A percentile compares a stretch with the other conserved stretches of the same genome.
Conservation (phyloP, 2,888 invertebrate species). For the Lithophane socia region DNA sequence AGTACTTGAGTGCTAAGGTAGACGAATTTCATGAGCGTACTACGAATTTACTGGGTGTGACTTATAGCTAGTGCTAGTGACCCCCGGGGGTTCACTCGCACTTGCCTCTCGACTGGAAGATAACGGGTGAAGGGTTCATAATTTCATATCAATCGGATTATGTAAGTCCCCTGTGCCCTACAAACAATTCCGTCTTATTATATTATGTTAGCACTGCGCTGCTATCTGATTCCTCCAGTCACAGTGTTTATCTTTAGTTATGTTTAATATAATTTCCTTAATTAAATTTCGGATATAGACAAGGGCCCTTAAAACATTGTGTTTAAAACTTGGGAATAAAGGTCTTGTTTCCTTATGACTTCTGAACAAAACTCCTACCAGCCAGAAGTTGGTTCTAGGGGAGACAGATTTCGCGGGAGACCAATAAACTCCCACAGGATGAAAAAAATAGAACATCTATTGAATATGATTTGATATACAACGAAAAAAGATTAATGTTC, state of each 20-base stretch:
- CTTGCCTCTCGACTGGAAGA: conserved; percentile 15
- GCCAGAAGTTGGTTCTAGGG: not conserved
- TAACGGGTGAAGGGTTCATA: conserved; percentile 24
- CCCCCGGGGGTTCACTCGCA: conserved; percentile 25
- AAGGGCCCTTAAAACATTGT: not conserved
- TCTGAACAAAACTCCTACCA: not conserved
- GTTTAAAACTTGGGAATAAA: not conserved
- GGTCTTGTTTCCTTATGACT: not conserved
- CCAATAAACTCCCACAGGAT: not conserved
- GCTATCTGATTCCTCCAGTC: not conserved
- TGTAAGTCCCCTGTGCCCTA: conserved; percentile 26
- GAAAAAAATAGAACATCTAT: not conserved
- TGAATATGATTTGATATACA: not conserved
- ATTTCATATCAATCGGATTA: conserved; percentile 31
- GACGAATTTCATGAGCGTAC: conserved; percentile 54
- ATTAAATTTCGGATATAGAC: not conserved
- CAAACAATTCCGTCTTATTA: conserved; percentile 12
- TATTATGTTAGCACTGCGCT: not conserved
- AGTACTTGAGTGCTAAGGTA: conserved; percentile 63
- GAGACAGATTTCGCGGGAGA: not conserved
- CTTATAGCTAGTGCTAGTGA: conserved; percentile 40
- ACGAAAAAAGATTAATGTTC: conserved; percentile 1
- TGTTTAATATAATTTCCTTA: not conserved
- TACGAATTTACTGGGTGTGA: conserved; percentile 45
- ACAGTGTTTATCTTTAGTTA: not conserved